phyloP scores from a whole-genome alignment of 2,888 invertebrate species.

The Holacanthella duospinosa region DNA sequence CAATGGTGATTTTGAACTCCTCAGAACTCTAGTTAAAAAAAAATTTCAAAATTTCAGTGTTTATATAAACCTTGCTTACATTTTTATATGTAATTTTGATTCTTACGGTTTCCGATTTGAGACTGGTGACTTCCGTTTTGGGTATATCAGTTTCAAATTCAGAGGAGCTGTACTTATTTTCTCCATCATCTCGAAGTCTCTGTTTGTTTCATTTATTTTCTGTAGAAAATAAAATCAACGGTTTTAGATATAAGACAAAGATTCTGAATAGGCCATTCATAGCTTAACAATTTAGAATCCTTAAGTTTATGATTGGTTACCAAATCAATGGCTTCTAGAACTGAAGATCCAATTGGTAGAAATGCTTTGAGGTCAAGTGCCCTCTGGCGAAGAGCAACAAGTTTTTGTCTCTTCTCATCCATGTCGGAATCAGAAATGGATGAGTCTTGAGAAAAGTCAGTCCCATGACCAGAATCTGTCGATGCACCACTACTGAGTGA shows the following conservation, averaged over 20 bases:
- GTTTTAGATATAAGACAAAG: slow-evolving; percentile 4
- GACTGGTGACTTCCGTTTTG: slow-evolving; percentile 27
- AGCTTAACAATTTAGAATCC: too few species aligned
- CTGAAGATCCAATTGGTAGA: slow-evolving; percentile 35
- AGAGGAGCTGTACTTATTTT: slow-evolving; percentile 20
- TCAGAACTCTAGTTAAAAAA: neutral
- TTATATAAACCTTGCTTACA: too few species aligned
- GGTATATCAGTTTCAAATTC: slow-evolving; percentile 34
- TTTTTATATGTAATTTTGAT: neutral
- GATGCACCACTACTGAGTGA: slow-evolving; percentile 34
- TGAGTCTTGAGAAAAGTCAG: slow-evolving; percentile 36
- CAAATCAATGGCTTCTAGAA: slow-evolving; percentile 31
- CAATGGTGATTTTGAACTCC: neutral
- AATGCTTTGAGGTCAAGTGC: slow-evolving; percentile 34
- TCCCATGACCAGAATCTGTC: slow-evolving; percentile 36
- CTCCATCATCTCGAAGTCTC: slow-evolving; percentile 30
- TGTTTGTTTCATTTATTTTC: slow-evolving; percentile 35
- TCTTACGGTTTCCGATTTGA: slow-evolving; percentile 20
- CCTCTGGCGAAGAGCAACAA: slow-evolving; percentile 32
- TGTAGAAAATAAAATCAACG: slow-evolving; percentile 14
- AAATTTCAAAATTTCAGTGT: neutral
- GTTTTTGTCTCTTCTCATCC: slow-evolving; percentile 32
- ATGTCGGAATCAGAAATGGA: slow-evolving; percentile 36
- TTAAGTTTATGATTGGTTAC: too few species aligned
- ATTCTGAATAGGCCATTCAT: neutral